These are phyloP conservation scores for Phasia obesa DNA, from an alignment of 2,888 invertebrate species.

Conservation along the genomic window DNA sequence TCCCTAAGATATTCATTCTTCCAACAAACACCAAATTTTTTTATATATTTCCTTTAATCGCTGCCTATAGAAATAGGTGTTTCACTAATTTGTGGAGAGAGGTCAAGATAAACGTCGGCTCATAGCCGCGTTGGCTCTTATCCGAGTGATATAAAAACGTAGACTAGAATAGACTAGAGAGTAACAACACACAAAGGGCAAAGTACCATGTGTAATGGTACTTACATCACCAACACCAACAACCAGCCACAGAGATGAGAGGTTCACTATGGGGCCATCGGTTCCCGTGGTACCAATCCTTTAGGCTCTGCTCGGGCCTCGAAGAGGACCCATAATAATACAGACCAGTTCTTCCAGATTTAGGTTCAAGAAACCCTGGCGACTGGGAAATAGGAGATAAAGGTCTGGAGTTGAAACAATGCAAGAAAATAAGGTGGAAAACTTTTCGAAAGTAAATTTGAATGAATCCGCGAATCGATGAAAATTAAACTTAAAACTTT, in stretches of 20 bases:
- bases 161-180: background rate
- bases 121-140: too few relatives aligned
- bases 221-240: too few relatives aligned
- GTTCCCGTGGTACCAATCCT: too few relatives aligned
- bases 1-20: slow-evolving; percentile 41
- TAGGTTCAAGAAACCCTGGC: too few relatives aligned
- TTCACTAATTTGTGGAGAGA: slow-evolving; percentile 2
- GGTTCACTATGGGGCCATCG: too few relatives aligned
- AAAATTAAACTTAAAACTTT: background rate
- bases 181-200: too few relatives aligned
- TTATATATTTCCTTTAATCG: slow-evolving; percentile 6
- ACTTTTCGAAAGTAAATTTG: background rate
- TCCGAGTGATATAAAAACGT: background rate
- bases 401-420: background rate
- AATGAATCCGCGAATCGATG: background rate
- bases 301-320: too few relatives aligned
- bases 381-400: background rate
- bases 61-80: slow-evolving; percentile 20
- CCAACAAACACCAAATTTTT: slow-evolving; percentile 31
- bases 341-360: too few relatives aligned
- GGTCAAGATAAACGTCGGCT: too few relatives aligned
- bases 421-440: slow-evolving; percentile 17
- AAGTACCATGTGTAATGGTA: too few relatives aligned
- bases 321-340: too few relatives aligned
- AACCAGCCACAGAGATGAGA: too few relatives aligned